Evolutionary conservation across 2,888 invertebrate species (phyloP).

Genomic region (Ischnus inquisitorius): DNA sequence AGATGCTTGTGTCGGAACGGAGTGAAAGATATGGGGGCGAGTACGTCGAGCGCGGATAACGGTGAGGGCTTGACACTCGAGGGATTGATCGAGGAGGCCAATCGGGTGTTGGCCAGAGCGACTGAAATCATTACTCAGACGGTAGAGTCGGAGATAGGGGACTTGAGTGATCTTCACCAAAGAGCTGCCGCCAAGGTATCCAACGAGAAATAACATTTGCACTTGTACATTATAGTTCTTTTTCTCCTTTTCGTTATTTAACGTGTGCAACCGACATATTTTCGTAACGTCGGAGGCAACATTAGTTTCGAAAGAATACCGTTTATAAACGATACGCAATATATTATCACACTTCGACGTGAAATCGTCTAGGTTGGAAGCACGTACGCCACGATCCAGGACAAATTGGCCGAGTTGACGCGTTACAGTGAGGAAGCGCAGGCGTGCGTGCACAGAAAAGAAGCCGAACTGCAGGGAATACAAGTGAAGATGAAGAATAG

Average conservation of each 20-base stretch:
- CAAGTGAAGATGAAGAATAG: conserved; percentile 68
- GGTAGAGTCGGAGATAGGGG: conserved; percentile 62
- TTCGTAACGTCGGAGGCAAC: conserved; percentile 33
- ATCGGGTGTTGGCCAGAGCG: conserved; percentile 66
- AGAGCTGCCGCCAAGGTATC: conserved; percentile 65
- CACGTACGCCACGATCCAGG: conserved; percentile 59
- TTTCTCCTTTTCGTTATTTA: background rate
- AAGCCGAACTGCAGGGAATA: conserved; percentile 64
- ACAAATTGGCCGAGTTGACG: conserved; percentile 69
- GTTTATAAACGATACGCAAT: conserved; percentile 7
- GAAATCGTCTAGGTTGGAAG: conserved; percentile 58
- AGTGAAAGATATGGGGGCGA: conserved; percentile 63
- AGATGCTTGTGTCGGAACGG: conserved; percentile 14
- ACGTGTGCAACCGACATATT: background rate
- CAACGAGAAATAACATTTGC: background rate
- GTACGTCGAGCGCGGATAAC: conserved; percentile 50
- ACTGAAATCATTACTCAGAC: conserved; percentile 70
- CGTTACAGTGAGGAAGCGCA: conserved; percentile 67
- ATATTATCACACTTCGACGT: conserved; percentile 37
- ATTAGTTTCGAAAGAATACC: conserved; percentile 10
- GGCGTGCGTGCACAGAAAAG: conserved; percentile 66
- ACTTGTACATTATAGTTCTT: background rate
- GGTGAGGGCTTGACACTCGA: conserved; percentile 62
- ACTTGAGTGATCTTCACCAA: conserved; percentile 69
- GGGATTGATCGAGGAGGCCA: conserved; percentile 67